Evolutionary conservation across 1,140 invertebrate genomes (phyloP), one percentile per base, ranked within the genome.

Genomic region (Caenorhabditis inopinata): DNA sequence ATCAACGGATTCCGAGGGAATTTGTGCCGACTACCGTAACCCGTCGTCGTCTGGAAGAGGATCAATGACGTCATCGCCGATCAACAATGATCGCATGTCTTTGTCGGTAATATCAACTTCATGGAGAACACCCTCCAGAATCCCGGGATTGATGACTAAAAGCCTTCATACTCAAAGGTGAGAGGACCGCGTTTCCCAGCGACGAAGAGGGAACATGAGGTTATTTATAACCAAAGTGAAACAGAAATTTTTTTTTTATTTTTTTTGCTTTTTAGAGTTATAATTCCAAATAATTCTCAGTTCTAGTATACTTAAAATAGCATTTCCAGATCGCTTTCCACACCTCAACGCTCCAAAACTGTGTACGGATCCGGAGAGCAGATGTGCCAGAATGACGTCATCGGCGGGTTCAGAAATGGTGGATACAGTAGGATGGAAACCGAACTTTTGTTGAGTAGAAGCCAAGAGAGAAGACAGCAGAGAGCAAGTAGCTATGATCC

Each of bases 401-500:
- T 29, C 35, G 11, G 14, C 9, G 29, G n/a, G 3, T 38, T 42
- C 14, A 7, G 6, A 42, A 42, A 14, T 42, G 12, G 25, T 14
- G 25, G 18, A 5, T 29, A 32, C 32, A 18, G 32, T 11, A 68
- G 58, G 23, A 23, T 5, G 3, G 58, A 68, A 7, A 68, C 58
- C 5, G 58, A 68, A 3, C 35, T 38, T 4, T 21, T 68, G 29
- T 27, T 68, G 32, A 68, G 32, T 35, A 11, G 58, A 68, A 68
- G 58, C 38, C 58, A 68, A 16, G 58, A 68, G n/a, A 68, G n/a
- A 9, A n/a, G 58, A 21, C 29, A 68, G n/a, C 32, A 42, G 32
- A 42, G 58, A 21, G 58, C 58, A 12, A 68, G 58, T 68, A 68
- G 58, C n/a, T 68, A 68, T 68, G 58, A 68, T 68, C 58, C 58